Conservation (phyloP, 2,113 vertebrate genomes). For the Scomber scombrus region DNA sequence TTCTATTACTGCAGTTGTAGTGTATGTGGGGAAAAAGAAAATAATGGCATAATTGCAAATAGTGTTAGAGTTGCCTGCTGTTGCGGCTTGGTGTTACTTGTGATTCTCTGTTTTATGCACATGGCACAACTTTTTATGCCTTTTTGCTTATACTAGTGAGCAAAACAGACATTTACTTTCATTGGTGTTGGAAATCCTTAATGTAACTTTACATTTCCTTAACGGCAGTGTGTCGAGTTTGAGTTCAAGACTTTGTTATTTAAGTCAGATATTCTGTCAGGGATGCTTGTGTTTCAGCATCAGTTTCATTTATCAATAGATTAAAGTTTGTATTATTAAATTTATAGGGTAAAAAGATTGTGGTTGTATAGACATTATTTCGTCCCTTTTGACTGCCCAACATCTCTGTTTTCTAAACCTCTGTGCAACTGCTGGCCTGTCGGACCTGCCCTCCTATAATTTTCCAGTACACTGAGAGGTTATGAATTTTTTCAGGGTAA, state of each 20-base stretch:
- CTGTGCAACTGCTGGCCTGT: too few relatives aligned
- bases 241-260: background rate
- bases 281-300: background rate
- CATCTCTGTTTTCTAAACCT: too few relatives aligned
- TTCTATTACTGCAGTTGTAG: background rate
- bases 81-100: background rate
- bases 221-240: background rate
- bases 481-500: too few relatives aligned
- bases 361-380: too few relatives aligned
- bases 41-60: background rate
- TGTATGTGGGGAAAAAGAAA: too few relatives aligned
- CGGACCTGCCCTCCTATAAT: too few relatives aligned
- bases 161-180: background rate
- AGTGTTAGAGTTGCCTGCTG: background rate
- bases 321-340: too few relatives aligned
- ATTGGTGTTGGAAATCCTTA: background rate
- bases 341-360: too few relatives aligned
- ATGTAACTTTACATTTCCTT: background rate
- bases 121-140: too few relatives aligned
- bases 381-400: too few relatives aligned
- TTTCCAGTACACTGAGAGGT: too few relatives aligned
- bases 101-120: background rate
- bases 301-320: background rate
- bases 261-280: background rate
- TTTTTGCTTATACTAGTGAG: background rate